Conservation (phyloP, 2,113 vertebrate species). For the Xiphophorus couchianus region DNA sequence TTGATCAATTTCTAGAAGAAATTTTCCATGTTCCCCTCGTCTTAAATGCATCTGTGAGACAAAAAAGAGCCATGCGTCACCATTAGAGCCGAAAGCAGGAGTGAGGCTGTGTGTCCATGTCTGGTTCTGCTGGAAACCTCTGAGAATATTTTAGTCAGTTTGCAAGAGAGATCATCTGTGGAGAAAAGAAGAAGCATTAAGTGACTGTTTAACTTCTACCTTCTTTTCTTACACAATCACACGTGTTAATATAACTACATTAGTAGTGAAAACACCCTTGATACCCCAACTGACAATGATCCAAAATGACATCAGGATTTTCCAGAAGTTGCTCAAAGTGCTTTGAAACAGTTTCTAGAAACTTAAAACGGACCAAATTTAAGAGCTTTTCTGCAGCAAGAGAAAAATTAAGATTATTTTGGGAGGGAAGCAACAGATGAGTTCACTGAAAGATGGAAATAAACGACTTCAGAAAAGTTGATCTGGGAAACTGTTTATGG, state of each 20-base stretch:
- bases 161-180: neutral
- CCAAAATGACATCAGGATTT: neutral
- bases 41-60: no score
- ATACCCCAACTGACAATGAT: neutral
- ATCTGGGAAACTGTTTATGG: no score
- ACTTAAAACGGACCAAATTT: no score
- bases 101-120: neutral
- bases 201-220: neutral
- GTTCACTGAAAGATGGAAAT: no score
- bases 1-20: no score
- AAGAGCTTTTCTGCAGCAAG: no score
- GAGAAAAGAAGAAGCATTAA: neutral
- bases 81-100: neutral
- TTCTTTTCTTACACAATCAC: neutral
- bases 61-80: neutral
- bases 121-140: neutral
- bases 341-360: no score
- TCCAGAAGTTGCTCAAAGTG: neutral
- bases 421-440: no score
- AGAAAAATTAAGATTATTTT: no score
- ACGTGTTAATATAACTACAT: neutral
- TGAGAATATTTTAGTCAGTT: neutral
- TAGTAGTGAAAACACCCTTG: neutral
- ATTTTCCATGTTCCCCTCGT: no score
- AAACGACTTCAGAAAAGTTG: no score